Evolutionary conservation across 23 tunicate genomes (phyloP).

Genomic region (Styela plicata): DNA sequence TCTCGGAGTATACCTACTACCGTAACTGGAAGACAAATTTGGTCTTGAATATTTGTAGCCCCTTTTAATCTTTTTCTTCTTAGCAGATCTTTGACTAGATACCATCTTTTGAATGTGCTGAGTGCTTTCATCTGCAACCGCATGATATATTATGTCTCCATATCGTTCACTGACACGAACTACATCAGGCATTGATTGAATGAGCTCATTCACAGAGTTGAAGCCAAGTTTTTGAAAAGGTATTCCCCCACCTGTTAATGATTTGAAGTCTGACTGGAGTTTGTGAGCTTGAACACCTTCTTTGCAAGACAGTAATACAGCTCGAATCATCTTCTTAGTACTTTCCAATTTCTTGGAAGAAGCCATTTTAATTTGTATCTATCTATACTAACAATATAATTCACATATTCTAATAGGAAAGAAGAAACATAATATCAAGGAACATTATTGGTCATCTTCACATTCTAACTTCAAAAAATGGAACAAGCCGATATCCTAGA

Average conservation of each 20-base stretch:
- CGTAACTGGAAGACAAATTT: background rate
- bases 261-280: constrained; percentile 5
- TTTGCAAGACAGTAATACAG: constrained; percentile 69
- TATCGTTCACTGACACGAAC: constrained; percentile 25
- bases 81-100: constrained; percentile 46
- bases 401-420: too few species aligned
- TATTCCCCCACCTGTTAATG: constrained; percentile 21
- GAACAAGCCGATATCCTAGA: too few species aligned
- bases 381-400: too few species aligned
- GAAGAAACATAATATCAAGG: too few species aligned
- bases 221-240: constrained; percentile 59
- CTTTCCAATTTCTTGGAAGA: background rate
- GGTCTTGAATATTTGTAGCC: background rate
- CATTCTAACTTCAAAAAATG: too few species aligned
- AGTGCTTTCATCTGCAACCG: constrained; percentile 50
- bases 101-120: constrained; percentile 66
- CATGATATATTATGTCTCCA: constrained; percentile 48
- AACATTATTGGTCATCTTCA: too few species aligned
- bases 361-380: too few species aligned
- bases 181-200: constrained; percentile 54
- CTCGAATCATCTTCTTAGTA: constrained; percentile 55
- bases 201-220: constrained; percentile 43
- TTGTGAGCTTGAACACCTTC: constrained; percentile 51
- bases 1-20: background rate
- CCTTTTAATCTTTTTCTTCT: constrained; percentile 11